Percentiles rank a stretch among this genome's conserved stretches.
These are phyloP conservation scores for Eupithecia subumbrata DNA, from an alignment of 2,888 invertebrate genomes.

Conservation along the genomic window DNA sequence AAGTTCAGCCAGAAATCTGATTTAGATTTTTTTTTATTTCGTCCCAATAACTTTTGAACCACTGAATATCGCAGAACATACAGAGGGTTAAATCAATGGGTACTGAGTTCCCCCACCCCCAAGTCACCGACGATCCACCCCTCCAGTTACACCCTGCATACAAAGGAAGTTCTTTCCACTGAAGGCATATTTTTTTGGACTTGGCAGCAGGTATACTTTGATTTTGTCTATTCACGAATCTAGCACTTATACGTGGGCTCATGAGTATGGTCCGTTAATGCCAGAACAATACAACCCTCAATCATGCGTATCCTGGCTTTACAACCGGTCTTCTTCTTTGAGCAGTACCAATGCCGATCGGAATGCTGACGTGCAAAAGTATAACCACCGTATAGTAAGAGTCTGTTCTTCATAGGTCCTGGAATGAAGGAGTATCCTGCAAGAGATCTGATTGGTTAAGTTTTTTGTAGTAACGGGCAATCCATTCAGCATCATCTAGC, in stretches of 20 bases:
- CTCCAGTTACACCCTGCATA: too few species aligned
- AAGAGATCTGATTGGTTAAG: conserved; percentile 18
- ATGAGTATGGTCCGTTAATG: conserved; percentile 23
- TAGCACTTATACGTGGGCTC: conserved; percentile 2
- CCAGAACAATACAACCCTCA: conserved; percentile 17
- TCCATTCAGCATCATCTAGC: not conserved
- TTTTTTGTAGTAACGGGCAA: not conserved
- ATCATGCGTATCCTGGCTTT: conserved; percentile 40
- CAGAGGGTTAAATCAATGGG: too few species aligned
- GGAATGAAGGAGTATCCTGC: conserved; percentile 48
- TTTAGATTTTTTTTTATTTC: too few species aligned
- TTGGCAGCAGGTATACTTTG: not conserved
- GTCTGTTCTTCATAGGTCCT: conserved; percentile 46
- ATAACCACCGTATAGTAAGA: conserved; percentile 44
- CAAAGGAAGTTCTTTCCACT: not conserved
- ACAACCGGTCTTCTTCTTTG: conserved; percentile 54
- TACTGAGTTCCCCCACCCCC: too few species aligned
- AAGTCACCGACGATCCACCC: too few species aligned
- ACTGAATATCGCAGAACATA: too few species aligned
- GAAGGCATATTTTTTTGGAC: not conserved
- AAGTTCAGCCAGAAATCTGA: too few species aligned
- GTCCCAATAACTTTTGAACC: too few species aligned
- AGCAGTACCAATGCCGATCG: conserved; percentile 58
- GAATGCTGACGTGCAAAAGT: conserved; percentile 53
- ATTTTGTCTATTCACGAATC: not conserved